phyloP scores from a whole-genome alignment of 2,113 vertebrate species.

The Pterocles orientalis region DNA sequence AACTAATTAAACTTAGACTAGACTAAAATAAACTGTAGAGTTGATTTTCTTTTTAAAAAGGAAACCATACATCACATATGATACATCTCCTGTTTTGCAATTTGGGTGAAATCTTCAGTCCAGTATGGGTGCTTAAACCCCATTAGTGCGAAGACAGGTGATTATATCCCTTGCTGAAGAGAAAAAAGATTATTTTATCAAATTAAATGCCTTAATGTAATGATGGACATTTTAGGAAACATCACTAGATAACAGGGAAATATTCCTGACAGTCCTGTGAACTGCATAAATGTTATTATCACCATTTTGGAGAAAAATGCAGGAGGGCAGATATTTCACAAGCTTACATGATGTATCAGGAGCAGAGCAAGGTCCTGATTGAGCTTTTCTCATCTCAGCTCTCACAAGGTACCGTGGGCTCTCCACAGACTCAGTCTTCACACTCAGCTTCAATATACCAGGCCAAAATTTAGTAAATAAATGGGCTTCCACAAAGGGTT shows the following conservation, averaged over 20 bases:
- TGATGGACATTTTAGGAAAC: neutral
- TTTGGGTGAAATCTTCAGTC: neutral
- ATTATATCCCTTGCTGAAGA: neutral
- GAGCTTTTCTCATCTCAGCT: neutral
- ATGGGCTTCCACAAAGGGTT: neutral
- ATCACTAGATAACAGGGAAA: neutral
- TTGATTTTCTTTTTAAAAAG: neutral
- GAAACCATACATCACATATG: neutral
- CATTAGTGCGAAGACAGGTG: neutral
- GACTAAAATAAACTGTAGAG: neutral
- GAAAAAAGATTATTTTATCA: neutral
- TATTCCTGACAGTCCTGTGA: neutral
- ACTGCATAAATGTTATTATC: neutral
- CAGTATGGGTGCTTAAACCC: neutral
- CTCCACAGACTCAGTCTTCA: neutral
- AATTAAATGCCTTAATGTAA: neutral
- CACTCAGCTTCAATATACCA: fast-evolving
- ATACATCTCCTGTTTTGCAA: neutral
- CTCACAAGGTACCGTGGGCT: fast-evolving
- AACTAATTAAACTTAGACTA: neutral
- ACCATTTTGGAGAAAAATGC: neutral
- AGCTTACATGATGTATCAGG: neutral
- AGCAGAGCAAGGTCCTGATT: neutral
- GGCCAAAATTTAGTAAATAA: neutral
- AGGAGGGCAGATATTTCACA: neutral